Base-by-base conservation (phyloP, 2,113 vertebrate genomes). In the Cheilinus undulatus region DNA sequence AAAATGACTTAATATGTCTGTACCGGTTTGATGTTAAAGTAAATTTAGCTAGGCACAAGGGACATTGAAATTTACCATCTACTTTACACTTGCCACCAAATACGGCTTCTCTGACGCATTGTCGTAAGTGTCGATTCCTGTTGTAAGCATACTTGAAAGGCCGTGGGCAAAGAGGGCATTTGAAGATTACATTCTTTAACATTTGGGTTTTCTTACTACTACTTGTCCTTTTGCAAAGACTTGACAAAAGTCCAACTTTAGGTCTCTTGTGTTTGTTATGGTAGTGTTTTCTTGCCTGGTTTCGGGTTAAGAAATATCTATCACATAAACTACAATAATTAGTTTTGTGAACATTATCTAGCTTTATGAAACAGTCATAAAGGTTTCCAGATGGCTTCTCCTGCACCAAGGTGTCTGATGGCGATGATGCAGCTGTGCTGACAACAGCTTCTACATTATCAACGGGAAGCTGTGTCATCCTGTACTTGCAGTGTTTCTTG, bases 151-250 rank as follows among this genome's bases (percentile, higher is more conserved):
- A 89, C 53, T 86, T 93, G 80, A 94, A 94, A 58, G 80, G 15
- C 3, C 84, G 73, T 62, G 89, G 83, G 78, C 94, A 95, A 34
- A 93, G 68, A 24, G 90, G 91, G 49, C 94, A 95, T 76, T 92
- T 84, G 60, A 78, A 90, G 70, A 77, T 88, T 9, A 65, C 30
- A 30, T 36, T 43, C 7, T 40, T 34, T 54, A 34, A 49, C 26
- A 58, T 40, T 54, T 54, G 34, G 58, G 48, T 82, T 71, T 79
- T 79, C 20, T 77, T 77, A 67, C 30, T 45, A 64, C 34, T 58
- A 13, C 69, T 46, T 78, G 85, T 88, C 76, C 77, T 76, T 24
- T 64, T n/a, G 45, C 7, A 46, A 32, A 50, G 63, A 38, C 53
- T 86, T 56, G 78, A 78, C 14, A 30, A 51, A 40, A 60, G 20